Percentiles rank a stretch among this genome's conserved stretches.
phyloP scores from a whole-genome alignment of 2,113 vertebrate species.

The Leucosticte australis region DNA sequence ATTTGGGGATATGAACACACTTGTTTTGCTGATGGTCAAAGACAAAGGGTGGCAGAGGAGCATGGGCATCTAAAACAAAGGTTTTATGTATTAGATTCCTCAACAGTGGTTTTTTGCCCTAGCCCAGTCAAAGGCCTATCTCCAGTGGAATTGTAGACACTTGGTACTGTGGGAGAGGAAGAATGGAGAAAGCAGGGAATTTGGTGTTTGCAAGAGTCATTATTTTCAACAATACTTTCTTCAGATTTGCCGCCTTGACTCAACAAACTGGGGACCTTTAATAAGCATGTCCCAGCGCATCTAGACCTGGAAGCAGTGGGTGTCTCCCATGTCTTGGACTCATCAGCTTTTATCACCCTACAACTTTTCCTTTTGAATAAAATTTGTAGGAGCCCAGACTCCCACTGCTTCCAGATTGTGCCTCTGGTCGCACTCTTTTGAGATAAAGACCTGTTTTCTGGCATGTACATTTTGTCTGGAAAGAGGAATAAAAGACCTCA shows the following conservation, averaged over 20 bases:
- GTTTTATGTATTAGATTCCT: background rate
- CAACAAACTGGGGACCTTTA: background rate
- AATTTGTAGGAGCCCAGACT: background rate
- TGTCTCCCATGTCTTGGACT: background rate
- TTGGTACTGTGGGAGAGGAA: background rate
- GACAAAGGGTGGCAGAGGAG: background rate
- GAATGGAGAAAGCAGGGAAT: background rate
- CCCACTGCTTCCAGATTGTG: background rate
- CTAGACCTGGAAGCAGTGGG: background rate
- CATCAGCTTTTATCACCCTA: background rate
- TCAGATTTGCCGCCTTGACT: background rate
- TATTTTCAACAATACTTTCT: background rate
- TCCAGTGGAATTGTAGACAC: accelerated
- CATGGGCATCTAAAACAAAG: background rate
- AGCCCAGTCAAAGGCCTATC: background rate
- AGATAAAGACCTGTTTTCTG: background rate
- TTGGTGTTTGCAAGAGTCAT: background rate
- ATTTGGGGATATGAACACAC: background rate
- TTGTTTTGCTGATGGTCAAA: background rate
- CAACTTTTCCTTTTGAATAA: background rate
- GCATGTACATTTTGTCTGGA: background rate
- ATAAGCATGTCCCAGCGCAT: background rate
- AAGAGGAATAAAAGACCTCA: background rate
- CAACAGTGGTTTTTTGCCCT: background rate
- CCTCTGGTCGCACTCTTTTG: background rate